phyloP scores from a whole-genome alignment of 2,888 invertebrate species.

The Pristionchus mayeri region DNA sequence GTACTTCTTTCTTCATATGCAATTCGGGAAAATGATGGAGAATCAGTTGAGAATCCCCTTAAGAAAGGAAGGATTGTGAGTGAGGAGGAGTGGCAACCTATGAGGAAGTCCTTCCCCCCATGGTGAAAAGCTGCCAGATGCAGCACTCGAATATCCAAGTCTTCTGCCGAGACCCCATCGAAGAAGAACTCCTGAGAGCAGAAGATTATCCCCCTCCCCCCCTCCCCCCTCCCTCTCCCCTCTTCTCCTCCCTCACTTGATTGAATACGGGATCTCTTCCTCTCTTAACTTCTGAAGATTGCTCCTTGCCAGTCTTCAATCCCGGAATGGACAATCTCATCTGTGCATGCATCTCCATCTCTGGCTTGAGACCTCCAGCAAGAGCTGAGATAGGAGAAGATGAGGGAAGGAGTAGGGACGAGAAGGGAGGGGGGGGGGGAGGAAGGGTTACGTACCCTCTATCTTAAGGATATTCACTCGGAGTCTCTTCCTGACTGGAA shows the following conservation, averaged over 20 bases:
- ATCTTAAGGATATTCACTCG: constrained; percentile 75
- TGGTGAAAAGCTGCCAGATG: neutral
- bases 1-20: constrained; percentile 77
- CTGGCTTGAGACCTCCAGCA: constrained; percentile 75
- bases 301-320: constrained; percentile 78
- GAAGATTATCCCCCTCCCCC: no score
- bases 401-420: neutral
- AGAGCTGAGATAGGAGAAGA: constrained; percentile 64
- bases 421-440: neutral
- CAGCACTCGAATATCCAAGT: neutral
- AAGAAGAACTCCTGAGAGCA: neutral
- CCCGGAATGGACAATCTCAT: constrained; percentile 77
- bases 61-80: neutral
- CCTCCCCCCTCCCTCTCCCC: neutral
- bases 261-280: constrained; percentile 76
- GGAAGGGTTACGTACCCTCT: constrained; percentile 61
- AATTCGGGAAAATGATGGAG: constrained; percentile 76
- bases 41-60: constrained; percentile 76
- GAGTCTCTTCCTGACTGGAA: constrained; percentile 77
- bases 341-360: constrained; percentile 76
- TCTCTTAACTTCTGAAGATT: constrained; percentile 75
- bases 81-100: neutral
- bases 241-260: constrained; percentile 65
- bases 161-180: neutral
- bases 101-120: neutral